Evolutionary conservation across 2,888 invertebrate genomes (phyloP).

Genomic region (Anticlea derivata): DNA sequence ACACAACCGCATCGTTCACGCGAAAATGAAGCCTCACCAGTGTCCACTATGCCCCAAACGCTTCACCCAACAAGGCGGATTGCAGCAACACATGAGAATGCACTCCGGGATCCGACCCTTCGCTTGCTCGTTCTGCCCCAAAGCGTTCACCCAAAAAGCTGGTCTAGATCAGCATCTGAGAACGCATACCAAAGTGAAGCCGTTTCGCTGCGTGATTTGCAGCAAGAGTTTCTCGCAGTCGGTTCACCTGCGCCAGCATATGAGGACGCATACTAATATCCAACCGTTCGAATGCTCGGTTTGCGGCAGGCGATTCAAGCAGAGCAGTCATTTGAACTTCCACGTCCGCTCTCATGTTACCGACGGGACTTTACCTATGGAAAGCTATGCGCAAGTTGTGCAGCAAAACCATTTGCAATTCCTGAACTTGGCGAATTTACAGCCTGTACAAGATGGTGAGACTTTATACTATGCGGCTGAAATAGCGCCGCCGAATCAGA

Average conservation of each 20-base stretch:
- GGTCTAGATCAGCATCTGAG: conserved; percentile 78
- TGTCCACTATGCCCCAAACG: conserved; percentile 72
- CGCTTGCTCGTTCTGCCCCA: conserved; percentile 69
- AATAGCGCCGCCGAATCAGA: conserved; percentile 41
- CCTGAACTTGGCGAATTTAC: conserved; percentile 63
- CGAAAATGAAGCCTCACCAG: conserved; percentile 71
- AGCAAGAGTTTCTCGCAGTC: conserved; percentile 76
- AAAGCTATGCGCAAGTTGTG: conserved; percentile 52
- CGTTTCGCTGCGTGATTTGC: conserved; percentile 76
- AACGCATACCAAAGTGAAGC: conserved; percentile 76
- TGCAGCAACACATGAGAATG: conserved; percentile 78
- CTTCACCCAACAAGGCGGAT: conserved; percentile 75
- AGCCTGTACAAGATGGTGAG: conserved; percentile 68
- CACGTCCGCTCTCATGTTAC: conserved; percentile 73
- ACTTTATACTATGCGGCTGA: conserved; percentile 72
- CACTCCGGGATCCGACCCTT: conserved; percentile 75
- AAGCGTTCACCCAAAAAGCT: conserved; percentile 77
- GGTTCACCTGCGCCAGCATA: conserved; percentile 76
- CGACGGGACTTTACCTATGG: conserved; percentile 50
- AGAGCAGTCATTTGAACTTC: conserved; percentile 77
- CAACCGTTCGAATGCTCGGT: conserved; percentile 74
- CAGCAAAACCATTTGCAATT: conserved; percentile 57
- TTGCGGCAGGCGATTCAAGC: conserved; percentile 72
- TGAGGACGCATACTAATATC: conserved; percentile 79
- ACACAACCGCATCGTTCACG: conserved; percentile 68